Evolutionary conservation across 2,888 invertebrate genomes (phyloP).

Genomic region (Camptogramma bilineatum): DNA sequence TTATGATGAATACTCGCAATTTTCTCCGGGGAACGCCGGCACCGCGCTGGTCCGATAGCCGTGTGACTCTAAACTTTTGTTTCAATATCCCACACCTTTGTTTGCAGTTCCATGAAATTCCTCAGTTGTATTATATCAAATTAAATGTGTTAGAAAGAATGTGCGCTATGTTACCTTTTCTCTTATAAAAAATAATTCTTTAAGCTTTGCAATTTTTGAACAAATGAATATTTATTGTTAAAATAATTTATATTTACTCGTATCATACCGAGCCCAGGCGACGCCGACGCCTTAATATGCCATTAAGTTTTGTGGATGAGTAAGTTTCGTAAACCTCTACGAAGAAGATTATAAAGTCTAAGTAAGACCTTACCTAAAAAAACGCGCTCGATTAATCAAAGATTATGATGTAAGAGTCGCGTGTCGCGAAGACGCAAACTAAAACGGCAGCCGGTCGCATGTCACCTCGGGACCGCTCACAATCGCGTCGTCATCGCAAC

Average conservation of each 20-base stretch:
- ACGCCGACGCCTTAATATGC: not conserved
- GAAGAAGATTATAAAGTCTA: slow-evolving; percentile 6
- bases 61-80: slow-evolving; percentile 60
- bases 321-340: slow-evolving; percentile 6
- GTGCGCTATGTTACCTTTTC: not conserved
- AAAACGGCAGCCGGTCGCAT: slow-evolving; percentile 57
- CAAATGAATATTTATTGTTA: not conserved
- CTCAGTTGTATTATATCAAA: not conserved
- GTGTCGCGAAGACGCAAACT: slow-evolving; percentile 53
- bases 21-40: slow-evolving; percentile 71
- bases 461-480: slow-evolving; percentile 65
- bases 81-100: slow-evolving; percentile 40
- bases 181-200: not conserved
- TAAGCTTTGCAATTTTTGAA: not conserved
- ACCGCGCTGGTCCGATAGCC: slow-evolving; percentile 57
- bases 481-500: slow-evolving; percentile 78
- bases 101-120: slow-evolving; percentile 21
- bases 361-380: slow-evolving; percentile 20
- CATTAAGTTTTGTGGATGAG: slow-evolving; percentile 6
- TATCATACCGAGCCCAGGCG: not conserved
- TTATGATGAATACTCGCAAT: slow-evolving; percentile 83
- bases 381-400: slow-evolving; percentile 53
- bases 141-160: not conserved
- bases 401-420: slow-evolving; percentile 57
- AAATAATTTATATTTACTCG: not conserved